Evolutionary conservation across 2,113 vertebrate species (phyloP).

Genomic region (Planiliza haematocheilus): DNA sequence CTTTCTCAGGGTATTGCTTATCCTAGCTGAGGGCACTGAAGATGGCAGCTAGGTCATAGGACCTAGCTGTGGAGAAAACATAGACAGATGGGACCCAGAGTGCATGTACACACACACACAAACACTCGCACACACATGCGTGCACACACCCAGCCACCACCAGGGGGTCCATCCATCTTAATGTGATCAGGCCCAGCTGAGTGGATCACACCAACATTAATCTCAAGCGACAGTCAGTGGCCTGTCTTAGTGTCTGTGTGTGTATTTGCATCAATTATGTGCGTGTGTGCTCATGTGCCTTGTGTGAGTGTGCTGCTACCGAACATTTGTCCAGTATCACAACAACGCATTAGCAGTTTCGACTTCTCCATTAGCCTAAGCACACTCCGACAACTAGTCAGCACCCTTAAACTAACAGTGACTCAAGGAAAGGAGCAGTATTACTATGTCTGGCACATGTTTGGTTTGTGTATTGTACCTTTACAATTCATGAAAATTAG

Average conservation of each 20-base stretch:
- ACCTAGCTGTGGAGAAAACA: constrained; percentile 79
- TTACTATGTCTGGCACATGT: constrained; percentile 4
- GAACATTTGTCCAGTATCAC: constrained; percentile 75
- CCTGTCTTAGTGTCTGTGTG: constrained; percentile 54
- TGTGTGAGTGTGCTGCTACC: constrained; percentile 38
- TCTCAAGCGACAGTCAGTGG: constrained; percentile 81
- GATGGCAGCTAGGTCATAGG: constrained; percentile 79
- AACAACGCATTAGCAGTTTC: constrained; percentile 69
- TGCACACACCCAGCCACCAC: constrained; percentile 62
- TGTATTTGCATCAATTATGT: constrained; percentile 46
- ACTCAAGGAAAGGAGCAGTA: constrained; percentile 37
- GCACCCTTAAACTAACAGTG: constrained; percentile 39
- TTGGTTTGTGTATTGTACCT: neutral
- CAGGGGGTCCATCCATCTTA: constrained; percentile 81
- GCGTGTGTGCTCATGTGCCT: constrained; percentile 20
- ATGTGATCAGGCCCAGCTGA: constrained; percentile 82
- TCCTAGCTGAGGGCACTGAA: constrained; percentile 69
- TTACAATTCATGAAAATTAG: neutral
- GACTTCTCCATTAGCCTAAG: constrained; percentile 64
- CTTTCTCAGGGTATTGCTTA: constrained; percentile 69
- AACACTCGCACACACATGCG: constrained; percentile 31
- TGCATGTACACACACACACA: constrained; percentile 27
- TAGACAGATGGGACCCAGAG: constrained; percentile 79
- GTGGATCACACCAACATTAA: constrained; percentile 83
- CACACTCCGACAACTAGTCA: constrained; percentile 64